Evolutionary conservation across 2,113 vertebrate species (phyloP).

Genomic region (Arenaria interpres): DNA sequence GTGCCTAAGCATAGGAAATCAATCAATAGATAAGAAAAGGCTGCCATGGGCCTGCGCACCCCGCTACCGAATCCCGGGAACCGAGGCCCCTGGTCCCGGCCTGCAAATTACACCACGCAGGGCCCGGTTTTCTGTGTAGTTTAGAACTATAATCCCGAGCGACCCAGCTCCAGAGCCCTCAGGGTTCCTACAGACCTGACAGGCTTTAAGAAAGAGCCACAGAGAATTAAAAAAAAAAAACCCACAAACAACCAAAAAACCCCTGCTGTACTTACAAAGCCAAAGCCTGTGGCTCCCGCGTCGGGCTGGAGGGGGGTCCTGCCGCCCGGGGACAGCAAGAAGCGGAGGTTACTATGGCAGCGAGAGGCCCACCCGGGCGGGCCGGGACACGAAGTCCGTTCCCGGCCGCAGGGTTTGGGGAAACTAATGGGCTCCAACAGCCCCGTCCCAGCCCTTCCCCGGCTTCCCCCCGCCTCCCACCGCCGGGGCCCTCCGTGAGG

Average conservation of each 20-base stretch:
- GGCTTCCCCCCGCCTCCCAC: too few species aligned
- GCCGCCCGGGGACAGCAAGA: rapidly evolving
- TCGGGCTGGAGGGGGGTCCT: neutral
- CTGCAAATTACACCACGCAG: rapidly evolving
- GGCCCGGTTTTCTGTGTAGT: rapidly evolving
- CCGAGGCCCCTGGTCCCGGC: rapidly evolving
- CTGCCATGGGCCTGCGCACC: rapidly evolving
- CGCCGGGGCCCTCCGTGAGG: too few species aligned
- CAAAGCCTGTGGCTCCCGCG: rapidly evolving
- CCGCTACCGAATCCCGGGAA: rapidly evolving
- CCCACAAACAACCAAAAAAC: rapidly evolving
- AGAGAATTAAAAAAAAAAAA: too few species aligned
- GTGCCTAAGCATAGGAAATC: rapidly evolving
- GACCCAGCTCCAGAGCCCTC: rapidly evolving
- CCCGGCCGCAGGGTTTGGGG: rapidly evolving
- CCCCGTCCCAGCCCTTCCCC: neutral
- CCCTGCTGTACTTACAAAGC: rapidly evolving
- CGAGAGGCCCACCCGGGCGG: rapidly evolving
- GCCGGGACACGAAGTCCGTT: neutral
- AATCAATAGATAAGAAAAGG: too few species aligned
- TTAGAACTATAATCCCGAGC: rapidly evolving
- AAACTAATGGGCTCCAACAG: rapidly evolving
- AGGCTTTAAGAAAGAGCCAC: rapidly evolving
- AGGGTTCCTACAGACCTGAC: rapidly evolving
- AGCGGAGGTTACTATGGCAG: rapidly evolving